Conservation (phyloP, 1,140 invertebrate genomes). For the Caenorhabditis inopinata region DNA sequence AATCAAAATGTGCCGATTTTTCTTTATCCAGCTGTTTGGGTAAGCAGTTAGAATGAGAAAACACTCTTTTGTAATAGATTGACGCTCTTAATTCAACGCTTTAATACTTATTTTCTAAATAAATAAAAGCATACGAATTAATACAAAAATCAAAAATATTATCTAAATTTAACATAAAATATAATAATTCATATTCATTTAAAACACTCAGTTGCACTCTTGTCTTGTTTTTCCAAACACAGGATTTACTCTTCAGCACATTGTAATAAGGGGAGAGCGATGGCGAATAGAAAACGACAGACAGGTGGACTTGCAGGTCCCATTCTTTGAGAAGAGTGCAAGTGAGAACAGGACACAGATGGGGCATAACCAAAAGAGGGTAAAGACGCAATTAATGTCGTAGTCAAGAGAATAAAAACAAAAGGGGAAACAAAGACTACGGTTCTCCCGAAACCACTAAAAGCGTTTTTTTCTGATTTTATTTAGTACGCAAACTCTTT, state of each 20-base stretch:
- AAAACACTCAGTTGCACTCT: no score
- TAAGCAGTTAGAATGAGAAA: no score
- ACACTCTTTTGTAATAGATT: no score
- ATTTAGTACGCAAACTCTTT: no score
- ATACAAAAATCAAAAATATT: no score
- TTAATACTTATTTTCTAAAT: no score
- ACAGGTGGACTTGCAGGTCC: slow-evolving; percentile 8
- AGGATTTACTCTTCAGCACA: no score
- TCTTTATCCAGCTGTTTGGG: neutral
- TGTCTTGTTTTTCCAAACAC: no score
- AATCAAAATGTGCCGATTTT: neutral
- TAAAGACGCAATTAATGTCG: neutral
- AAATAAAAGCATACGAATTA: no score
- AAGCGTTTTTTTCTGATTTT: neutral
- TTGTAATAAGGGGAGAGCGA: neutral
- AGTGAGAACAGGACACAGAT: neutral
- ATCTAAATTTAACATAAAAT: no score
- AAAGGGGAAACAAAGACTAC: neutral
- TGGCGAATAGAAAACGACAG: slow-evolving; percentile 1
- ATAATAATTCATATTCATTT: no score
- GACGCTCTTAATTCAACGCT: no score
- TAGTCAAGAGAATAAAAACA: neutral
- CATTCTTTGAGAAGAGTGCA: slow-evolving; percentile 2
- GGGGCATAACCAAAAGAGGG: neutral
- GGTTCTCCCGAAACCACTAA: slow-evolving; percentile 1